These are phyloP conservation scores for Blastomussa wellsi DNA, from an alignment of 92 coral and sea anemone species.

Conservation along the genomic window DNA sequence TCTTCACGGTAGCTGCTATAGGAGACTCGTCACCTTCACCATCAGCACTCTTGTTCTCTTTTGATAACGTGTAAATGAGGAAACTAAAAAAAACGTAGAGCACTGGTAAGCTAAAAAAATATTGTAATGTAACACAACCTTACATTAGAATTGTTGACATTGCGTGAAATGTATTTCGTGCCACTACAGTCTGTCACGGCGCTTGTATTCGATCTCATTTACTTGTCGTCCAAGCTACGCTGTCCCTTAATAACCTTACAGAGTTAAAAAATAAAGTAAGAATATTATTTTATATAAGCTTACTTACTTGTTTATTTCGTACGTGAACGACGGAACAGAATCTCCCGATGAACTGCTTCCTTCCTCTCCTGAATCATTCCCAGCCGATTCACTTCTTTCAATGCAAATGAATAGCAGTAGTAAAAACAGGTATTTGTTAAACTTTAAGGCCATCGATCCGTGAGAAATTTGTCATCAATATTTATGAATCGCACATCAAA, in stretches of 20 bases:
- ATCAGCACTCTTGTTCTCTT: not conserved
- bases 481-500: not conserved
- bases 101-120: not conserved
- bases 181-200: too few relatives aligned
- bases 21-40: not conserved
- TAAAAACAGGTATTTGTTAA: not conserved
- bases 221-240: not conserved
- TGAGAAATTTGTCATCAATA: not conserved
- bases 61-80: not conserved
- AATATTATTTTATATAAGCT: not conserved
- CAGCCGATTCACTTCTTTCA: not conserved
- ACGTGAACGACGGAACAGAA: slow-evolving; percentile 1
- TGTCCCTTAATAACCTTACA: not conserved
- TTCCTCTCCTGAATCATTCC: not conserved
- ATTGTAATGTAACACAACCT: slow-evolving; percentile 7
- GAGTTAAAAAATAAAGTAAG: too few relatives aligned
- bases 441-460: slow-evolving; percentile 14
- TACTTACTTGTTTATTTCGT: slow-evolving; percentile 17
- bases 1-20: not conserved
- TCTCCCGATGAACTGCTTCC: slow-evolving; percentile 12
- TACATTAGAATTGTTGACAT: not conserved
- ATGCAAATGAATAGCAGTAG: not conserved
- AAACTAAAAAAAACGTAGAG: not conserved
- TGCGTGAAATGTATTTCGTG: too few relatives aligned
- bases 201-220: not conserved